Base-by-base conservation (phyloP, 2,888 invertebrate species). In the Trichogramma dendrolimi region DNA sequence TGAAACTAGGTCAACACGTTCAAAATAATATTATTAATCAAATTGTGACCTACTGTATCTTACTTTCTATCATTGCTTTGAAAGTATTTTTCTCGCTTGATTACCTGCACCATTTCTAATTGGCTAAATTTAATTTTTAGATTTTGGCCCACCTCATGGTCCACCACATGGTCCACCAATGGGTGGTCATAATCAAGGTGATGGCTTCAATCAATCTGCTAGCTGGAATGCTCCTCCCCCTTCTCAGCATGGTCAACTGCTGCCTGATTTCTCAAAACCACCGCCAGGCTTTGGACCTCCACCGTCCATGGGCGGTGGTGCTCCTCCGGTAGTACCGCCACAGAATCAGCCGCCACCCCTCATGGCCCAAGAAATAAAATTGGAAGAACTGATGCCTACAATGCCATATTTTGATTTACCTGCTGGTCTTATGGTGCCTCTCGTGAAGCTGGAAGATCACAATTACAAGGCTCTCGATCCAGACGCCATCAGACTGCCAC, bases 351-450 rank as follows among this genome's bases (percentile, higher is more conserved):
- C 66, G 2, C 79, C 79, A 5, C 77, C 79, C 1, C 72, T 75
- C 4, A 74, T 76, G 55, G 72, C 77, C 39, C 81, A 70, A 44
- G 78, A 76, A 75, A 82, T 69, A 75, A 84, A 79, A 75, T 79
- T 84, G 57, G 91, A 92, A 71, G 92, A 92, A 66, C 81, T 92
- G 67, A 87, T 92, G 81, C 96, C 96, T 40, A 89, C 91, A 40
- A 90, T 93, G 71, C 96, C 97, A 55, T 99, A 98, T 79, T 98
- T 91, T 78, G 97, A 98, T 77, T 83, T 98, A 67, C 98, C 99
- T 3, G 97, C 98, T 60, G 98, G 97, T 51, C 84, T 99, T 27
- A 97, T 99, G 90, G 96, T 96, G 61, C 95, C 97, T n/a, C 84
- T 97, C 10, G 92, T 99, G 64, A 92, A 91, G 85, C 80, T 94